A percentile compares a stretch with the other conserved stretches of the same genome.
phyloP scores from a whole-genome alignment of 1,140 invertebrate genomes.

The Magallana gigas region DNA sequence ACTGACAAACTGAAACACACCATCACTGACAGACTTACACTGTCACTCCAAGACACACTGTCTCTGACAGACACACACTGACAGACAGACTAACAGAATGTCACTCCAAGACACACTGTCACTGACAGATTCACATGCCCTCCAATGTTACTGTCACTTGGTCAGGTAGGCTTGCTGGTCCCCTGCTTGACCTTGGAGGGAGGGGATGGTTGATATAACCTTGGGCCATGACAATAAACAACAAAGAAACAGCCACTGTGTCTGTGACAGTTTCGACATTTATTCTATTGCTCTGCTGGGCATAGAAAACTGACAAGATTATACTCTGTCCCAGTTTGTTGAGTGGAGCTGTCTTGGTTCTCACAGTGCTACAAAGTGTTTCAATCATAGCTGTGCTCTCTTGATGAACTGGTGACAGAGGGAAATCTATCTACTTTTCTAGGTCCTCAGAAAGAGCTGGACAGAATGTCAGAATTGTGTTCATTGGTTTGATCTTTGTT shows the following conservation, averaged over 20 bases:
- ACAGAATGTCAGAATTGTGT: constrained; percentile 27
- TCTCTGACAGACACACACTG: too few relatives aligned
- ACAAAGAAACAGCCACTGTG: background rate
- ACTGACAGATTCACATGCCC: too few relatives aligned
- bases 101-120: too few relatives aligned
- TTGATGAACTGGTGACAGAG: background rate
- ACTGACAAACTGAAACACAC: too few relatives aligned
- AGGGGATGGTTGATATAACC: constrained; percentile 8
- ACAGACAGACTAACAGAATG: too few relatives aligned
- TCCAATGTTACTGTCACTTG: background rate
- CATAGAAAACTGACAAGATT: background rate
- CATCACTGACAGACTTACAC: too few relatives aligned
- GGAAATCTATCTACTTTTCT: background rate
- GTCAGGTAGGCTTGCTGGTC: background rate
- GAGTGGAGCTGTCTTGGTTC: background rate
- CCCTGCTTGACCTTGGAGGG: constrained; percentile 1
- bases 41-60: too few relatives aligned
- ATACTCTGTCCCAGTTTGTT: background rate
- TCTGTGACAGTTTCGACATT: constrained; percentile 4
- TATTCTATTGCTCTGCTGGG: constrained; percentile 1
- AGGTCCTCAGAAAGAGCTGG: background rate
- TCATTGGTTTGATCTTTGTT: background rate
- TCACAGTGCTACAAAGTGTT: background rate
- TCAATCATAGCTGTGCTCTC: background rate
- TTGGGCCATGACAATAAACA: constrained; percentile 37